These are phyloP conservation scores for Synanceia verrucosa DNA, from an alignment of 2,797 vertebrate species.

Conservation along the genomic window DNA sequence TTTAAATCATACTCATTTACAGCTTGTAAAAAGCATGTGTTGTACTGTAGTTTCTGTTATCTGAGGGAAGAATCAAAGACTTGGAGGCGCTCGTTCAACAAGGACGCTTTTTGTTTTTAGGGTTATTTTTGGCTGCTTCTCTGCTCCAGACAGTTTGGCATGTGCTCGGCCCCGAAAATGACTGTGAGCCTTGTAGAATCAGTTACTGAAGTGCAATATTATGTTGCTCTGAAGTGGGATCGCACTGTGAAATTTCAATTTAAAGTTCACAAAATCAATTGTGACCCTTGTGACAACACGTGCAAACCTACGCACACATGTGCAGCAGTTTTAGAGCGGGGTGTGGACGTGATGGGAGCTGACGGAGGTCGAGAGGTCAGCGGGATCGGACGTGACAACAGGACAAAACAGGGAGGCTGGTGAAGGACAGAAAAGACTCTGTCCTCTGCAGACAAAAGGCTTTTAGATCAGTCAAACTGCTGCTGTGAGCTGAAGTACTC, in stretches of 20 bases:
- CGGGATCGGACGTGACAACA: constrained; percentile 49
- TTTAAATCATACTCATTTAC: not conserved
- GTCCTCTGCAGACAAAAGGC: constrained; percentile 39
- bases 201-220: not conserved
- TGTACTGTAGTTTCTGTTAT: not conserved
- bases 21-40: not conserved
- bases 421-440: constrained; percentile 30
- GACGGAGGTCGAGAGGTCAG: constrained; percentile 53
- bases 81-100: not conserved
- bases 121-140: not conserved
- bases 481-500: too few species aligned
- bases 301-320: not conserved
- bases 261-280: not conserved
- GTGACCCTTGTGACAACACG: not conserved
- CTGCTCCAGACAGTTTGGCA: constrained; percentile 7
- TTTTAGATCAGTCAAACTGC: constrained; percentile 15
- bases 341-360: constrained; percentile 52
- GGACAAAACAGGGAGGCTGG: constrained; percentile 30
- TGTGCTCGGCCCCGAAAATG: not conserved
- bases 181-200: not conserved
- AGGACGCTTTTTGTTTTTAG: not conserved
- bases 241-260: not conserved
- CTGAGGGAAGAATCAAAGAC: not conserved
- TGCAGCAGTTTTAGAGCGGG: not conserved
- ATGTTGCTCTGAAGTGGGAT: not conserved